These are phyloP conservation scores for Butorides virescens DNA, from an alignment of 2,113 vertebrate genomes.

Conservation along the genomic window DNA sequence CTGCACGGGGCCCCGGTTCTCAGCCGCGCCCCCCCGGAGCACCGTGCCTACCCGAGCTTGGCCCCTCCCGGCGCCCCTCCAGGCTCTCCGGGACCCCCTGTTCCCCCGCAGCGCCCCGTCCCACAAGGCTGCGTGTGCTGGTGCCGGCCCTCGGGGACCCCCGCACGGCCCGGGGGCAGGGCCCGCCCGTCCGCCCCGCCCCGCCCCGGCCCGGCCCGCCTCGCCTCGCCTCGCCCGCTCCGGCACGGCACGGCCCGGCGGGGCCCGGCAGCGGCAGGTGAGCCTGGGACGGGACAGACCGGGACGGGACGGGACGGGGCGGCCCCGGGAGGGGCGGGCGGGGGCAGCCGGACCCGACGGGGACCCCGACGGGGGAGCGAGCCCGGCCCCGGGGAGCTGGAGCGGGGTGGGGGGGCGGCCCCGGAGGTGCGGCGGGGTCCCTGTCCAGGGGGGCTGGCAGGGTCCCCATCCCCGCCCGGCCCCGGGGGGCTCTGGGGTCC, in stretches of 20 bases:
- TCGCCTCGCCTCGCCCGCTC: neutral
- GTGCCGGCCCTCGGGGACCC: neutral
- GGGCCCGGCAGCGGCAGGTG: slow-evolving; percentile 11
- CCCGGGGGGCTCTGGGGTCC: neutral
- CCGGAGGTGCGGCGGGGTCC: neutral
- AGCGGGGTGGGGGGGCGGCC: no score
- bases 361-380: neutral
- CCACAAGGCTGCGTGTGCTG: neutral
- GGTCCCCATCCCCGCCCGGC: neutral
- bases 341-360: neutral
- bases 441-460: neutral
- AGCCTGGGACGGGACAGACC: neutral
- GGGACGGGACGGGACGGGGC: neutral
- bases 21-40: neutral
- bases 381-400: neutral
- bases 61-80: neutral
- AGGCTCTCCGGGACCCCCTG: no score
- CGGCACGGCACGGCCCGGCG: neutral
- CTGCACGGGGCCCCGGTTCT: neutral
- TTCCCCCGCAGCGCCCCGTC: neutral
- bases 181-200: neutral
- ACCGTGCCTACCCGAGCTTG: neutral
- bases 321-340: no score
- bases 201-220: neutral
- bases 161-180: neutral